Percentiles rank a stretch among this genome's conserved stretches.
phyloP scores from a whole-genome alignment of 2,797 vertebrate genomes.

The Synanceia verrucosa region DNA sequence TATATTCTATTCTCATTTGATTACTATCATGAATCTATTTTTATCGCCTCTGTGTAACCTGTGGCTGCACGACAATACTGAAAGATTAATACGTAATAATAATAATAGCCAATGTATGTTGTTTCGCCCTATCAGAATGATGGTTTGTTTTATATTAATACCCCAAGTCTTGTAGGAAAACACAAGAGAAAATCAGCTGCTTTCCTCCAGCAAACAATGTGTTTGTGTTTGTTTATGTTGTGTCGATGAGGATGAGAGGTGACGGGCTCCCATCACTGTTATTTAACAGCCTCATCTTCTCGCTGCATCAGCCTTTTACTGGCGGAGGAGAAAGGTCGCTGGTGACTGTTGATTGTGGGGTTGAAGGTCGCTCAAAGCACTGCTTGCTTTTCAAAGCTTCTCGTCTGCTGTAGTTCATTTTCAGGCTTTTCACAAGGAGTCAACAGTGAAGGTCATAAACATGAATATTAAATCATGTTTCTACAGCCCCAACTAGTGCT shows the following conservation, averaged over 20 bases:
- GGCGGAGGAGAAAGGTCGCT: background rate
- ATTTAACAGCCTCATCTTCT: slow-evolving; percentile 18
- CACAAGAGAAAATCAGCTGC: background rate
- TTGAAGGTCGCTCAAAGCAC: background rate
- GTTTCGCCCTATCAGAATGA: background rate
- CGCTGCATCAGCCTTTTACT: background rate
- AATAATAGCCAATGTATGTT: background rate
- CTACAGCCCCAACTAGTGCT: background rate
- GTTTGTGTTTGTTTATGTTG: background rate
- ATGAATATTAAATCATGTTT: background rate
- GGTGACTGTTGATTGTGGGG: background rate
- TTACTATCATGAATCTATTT: background rate
- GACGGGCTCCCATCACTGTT: slow-evolving; percentile 1
- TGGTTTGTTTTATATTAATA: background rate
- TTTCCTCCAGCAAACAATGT: background rate
- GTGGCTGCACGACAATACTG: background rate
- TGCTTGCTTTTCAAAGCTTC: background rate
- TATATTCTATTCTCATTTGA: too few species aligned
- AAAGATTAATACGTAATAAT: background rate
- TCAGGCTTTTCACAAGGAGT: background rate
- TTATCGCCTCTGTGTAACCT: background rate
- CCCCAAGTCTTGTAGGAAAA: background rate
- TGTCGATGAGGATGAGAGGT: background rate
- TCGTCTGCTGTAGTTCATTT: background rate
- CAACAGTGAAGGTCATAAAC: background rate